Evolutionary conservation across 2,113 vertebrate genomes (phyloP), one percentile per base, ranked within the genome.

Genomic region (Penelope pileata): DNA sequence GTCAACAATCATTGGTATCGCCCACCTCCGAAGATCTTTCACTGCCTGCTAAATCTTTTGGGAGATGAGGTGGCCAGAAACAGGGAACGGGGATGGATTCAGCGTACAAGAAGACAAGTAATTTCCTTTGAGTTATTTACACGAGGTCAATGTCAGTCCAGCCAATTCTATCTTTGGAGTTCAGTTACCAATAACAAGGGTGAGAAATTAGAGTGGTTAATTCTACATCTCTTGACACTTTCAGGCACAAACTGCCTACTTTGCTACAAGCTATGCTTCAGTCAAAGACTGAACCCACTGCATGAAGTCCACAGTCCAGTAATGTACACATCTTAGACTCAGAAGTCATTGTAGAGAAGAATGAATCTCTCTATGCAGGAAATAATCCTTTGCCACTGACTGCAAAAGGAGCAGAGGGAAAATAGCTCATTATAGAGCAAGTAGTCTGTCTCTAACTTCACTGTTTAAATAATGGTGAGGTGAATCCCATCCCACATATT

Each of bases 51-150:
- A n/a, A 34, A 13, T 5, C 16, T 72, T 42, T 48, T 12, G 53
- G 66, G 66, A 40, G 3, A 3, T 8, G 11, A 78, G 36, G 30
- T 19, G 56, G 66, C 1, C 64, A 91, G 22, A 2, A 42, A 27
- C 5, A 63, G 5, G 48, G 73, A 78, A 50, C 26, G 24, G 38
- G 17, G 58, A 36, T 76, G 58, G 43, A 76, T 76, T 63, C 43
- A 34, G 29, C 53, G 10, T 0, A 10, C 7, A 17, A 32, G 34
- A 56, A 32, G n/a, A 3, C 9, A 1, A 0, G 1, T 3, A 8
- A 24, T 34, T 54, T 34, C n/a, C 42, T 53, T 45, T 27, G 16
- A 78, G 42, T 47, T 58, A 0, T 14, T 70, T 12, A 12, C 38
- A 59, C 1, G 0, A 30, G 8, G 23, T 76, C 64, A 64, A 1